These are phyloP conservation scores for Aphis gossypii DNA, from an alignment of 1,140 invertebrate species.

Conservation along the genomic window DNA sequence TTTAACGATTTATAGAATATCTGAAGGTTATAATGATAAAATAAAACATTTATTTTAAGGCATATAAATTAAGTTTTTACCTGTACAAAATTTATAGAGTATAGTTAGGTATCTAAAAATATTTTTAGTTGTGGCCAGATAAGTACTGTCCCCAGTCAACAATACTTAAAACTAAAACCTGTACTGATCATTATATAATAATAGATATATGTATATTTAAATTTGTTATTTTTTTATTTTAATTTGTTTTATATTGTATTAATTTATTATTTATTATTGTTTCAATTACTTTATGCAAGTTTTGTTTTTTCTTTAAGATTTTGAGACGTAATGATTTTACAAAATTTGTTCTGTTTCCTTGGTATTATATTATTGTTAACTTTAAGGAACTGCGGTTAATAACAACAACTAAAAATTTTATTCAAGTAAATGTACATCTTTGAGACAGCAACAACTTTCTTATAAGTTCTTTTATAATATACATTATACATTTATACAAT, in stretches of 20 bases:
- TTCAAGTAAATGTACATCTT: background rate
- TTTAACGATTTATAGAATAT: background rate
- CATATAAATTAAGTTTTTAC: background rate
- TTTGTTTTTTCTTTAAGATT: background rate
- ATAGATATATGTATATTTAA: background rate
- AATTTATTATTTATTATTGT: background rate
- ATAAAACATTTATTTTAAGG: background rate
- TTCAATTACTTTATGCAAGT: background rate
- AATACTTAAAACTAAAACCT: no score
- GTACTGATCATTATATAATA: background rate
- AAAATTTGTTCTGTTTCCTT: background rate
- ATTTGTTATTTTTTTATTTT: background rate
- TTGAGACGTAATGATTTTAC: background rate
- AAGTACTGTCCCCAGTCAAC: no score
- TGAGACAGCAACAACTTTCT: background rate
- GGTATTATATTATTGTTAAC: background rate
- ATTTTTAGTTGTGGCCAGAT: background rate
- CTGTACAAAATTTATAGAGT: background rate
- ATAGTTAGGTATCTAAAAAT: background rate
- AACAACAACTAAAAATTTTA: background rate
- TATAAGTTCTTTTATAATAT: background rate
- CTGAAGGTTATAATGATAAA: background rate
- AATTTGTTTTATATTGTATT: background rate
- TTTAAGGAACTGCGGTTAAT: background rate
- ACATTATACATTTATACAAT: background rate